phyloP scores from a whole-genome alignment of 53 echinoderm and acorn worm species.

The Zoroaster sp. region DNA sequence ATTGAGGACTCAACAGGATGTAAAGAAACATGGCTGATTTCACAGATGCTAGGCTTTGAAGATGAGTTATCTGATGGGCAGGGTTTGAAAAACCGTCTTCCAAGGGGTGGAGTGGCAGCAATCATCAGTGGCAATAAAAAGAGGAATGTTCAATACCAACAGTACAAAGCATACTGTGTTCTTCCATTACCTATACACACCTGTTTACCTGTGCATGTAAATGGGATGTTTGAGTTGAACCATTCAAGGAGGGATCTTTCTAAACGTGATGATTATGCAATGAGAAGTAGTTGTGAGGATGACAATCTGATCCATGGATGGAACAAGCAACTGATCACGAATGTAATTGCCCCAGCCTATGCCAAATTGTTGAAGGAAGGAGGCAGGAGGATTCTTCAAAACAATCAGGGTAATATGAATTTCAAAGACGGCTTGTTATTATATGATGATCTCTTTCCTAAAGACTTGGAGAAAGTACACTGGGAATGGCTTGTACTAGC shows the following conservation, averaged over 20 bases:
- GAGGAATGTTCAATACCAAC: background rate
- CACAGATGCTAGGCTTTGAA: slow-evolving; percentile 70
- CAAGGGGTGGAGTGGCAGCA: slow-evolving; percentile 89
- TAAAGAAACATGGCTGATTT: slow-evolving; percentile 71
- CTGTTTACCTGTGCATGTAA: slow-evolving; percentile 47
- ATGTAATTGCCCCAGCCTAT: slow-evolving; percentile 77
- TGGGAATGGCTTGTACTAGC: slow-evolving; percentile 43
- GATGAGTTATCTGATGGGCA: background rate
- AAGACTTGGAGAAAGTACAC: background rate
- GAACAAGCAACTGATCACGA: slow-evolving; percentile 55
- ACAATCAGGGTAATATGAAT: background rate
- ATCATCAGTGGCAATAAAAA: background rate
- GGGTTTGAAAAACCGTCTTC: slow-evolving; percentile 25
- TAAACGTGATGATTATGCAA: slow-evolving; percentile 47
- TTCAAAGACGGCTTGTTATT: background rate
- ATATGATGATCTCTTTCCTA: slow-evolving; percentile 43
- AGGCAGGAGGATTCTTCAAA: background rate
- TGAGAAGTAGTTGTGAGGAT: background rate
- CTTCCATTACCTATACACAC: slow-evolving; percentile 82
- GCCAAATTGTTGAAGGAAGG: slow-evolving; percentile 26
- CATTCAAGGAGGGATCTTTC: slow-evolving; percentile 75
- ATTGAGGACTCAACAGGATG: slow-evolving; percentile 3
- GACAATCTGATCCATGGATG: slow-evolving; percentile 53
- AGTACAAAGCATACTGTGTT: slow-evolving; percentile 75
- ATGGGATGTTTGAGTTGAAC: slow-evolving; percentile 76